Percentiles rank a stretch among this genome's conserved stretches.
Evolutionary conservation across 1,140 invertebrate genomes (phyloP).

Genomic region (Diorhabda elongata): DNA sequence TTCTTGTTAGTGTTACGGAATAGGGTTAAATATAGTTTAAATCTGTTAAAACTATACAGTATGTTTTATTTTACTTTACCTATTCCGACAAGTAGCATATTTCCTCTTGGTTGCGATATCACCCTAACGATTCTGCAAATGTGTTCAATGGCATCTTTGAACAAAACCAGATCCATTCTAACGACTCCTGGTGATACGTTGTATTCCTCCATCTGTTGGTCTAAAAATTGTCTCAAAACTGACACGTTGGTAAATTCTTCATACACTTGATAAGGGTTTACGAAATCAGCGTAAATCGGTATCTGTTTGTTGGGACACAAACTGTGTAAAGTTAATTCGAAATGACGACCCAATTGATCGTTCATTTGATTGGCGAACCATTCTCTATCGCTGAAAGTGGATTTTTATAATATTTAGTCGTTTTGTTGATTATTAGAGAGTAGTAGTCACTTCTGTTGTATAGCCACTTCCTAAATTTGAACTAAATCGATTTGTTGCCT

Average conservation of each 20-base stretch:
- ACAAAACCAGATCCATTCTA: constrained; percentile 75
- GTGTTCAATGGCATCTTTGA: constrained; percentile 80
- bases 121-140: constrained; percentile 75
- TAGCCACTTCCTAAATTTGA: too few relatives aligned
- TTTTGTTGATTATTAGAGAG: too few relatives aligned
- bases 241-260: constrained; percentile 65
- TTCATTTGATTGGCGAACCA: constrained; percentile 68
- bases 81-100: constrained; percentile 79
- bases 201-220: constrained; percentile 71
- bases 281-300: constrained; percentile 76
- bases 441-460: too few relatives aligned
- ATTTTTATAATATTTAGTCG: too few relatives aligned
- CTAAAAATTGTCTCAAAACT: constrained; percentile 60
- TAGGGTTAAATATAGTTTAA: background rate
- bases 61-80: constrained; percentile 48
- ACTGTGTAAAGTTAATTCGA: constrained; percentile 72
- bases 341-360: constrained; percentile 67
- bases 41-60: background rate
- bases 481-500: too few relatives aligned
- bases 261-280: constrained; percentile 69
- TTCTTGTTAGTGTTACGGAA: background rate
- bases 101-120: constrained; percentile 75
- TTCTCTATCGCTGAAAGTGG: constrained; percentile 60
- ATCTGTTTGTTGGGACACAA: constrained; percentile 72
- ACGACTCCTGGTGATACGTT: constrained; percentile 71